Conservation (phyloP, 1,140 invertebrate genomes). For the Zaprionus vittiger region DNA sequence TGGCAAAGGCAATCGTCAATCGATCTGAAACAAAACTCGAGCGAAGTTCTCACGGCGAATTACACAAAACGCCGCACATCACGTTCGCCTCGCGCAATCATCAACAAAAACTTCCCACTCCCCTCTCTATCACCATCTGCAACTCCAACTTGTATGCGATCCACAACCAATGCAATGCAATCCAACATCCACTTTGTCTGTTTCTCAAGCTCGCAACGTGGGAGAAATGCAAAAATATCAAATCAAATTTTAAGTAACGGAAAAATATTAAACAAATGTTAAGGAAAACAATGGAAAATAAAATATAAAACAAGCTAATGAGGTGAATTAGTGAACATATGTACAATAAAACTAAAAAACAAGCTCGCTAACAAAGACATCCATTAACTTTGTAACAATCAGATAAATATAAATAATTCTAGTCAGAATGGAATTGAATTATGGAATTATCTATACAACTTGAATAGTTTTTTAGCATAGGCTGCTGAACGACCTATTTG, state of each 20-base stretch:
- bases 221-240: conserved; percentile 73
- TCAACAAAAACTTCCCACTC: conserved; percentile 20
- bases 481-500: too few relatives aligned
- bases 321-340: conserved; percentile 73
- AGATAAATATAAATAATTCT: too few relatives aligned
- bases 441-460: too few relatives aligned
- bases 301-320: conserved; percentile 66
- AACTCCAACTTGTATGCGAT: conserved; percentile 10
- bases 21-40: conserved; percentile 64
- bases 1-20: conserved; percentile 39
- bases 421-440: too few relatives aligned
- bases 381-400: too few relatives aligned
- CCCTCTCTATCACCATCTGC: neutral
- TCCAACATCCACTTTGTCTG: conserved; percentile 52
- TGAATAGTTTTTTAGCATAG: too few relatives aligned
- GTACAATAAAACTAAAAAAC: conserved; percentile 28
- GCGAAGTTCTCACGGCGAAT: conserved; percentile 78
- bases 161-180: conserved; percentile 14
- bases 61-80: conserved; percentile 81
- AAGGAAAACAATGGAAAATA: conserved; percentile 52
- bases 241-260: conserved; percentile 52
- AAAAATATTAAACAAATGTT: conserved; percentile 25
- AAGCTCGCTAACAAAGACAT: too few relatives aligned
- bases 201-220: conserved; percentile 70
- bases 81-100: conserved; percentile 69